Percentiles rank a stretch among this genome's conserved stretches.
Conservation (phyloP, 2,797 vertebrate genomes). For the Aldrovandia affinis region DNA sequence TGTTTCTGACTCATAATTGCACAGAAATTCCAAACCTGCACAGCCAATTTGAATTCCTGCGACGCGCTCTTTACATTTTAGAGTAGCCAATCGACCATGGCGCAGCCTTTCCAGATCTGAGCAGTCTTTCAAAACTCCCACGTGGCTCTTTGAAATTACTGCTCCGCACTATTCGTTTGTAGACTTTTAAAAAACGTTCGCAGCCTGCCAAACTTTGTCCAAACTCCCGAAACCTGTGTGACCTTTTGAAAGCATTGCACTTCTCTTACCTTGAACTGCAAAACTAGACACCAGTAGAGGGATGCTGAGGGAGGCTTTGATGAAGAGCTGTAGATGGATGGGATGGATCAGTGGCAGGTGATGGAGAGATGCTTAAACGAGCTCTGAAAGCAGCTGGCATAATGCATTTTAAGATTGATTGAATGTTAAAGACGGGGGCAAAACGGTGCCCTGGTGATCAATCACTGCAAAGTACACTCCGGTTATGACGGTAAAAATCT, state of each 20-base stretch:
- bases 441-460: no score
- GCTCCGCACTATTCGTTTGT: background rate
- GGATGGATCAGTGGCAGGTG: no score
- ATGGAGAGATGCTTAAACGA: no score
- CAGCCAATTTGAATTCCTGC: background rate
- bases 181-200: background rate
- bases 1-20: background rate
- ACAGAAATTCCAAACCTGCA: background rate
- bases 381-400: no score
- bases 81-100: background rate
- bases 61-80: background rate
- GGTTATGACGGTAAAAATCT: no score
- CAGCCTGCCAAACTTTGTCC: background rate
- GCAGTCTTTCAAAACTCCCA: background rate
- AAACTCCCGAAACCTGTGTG: background rate
- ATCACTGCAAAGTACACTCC: no score
- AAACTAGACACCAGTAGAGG: no score
- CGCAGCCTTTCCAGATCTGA: background rate
- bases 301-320: no score
- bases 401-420: no score
- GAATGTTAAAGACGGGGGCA: no score
- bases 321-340: no score
- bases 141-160: background rate
- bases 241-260: background rate
- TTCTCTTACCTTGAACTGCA: no score